Evolutionary conservation across 2,113 vertebrate species (phyloP), one percentile per base, ranked within the genome.

Genomic region (Corythaeola cristata): DNA sequence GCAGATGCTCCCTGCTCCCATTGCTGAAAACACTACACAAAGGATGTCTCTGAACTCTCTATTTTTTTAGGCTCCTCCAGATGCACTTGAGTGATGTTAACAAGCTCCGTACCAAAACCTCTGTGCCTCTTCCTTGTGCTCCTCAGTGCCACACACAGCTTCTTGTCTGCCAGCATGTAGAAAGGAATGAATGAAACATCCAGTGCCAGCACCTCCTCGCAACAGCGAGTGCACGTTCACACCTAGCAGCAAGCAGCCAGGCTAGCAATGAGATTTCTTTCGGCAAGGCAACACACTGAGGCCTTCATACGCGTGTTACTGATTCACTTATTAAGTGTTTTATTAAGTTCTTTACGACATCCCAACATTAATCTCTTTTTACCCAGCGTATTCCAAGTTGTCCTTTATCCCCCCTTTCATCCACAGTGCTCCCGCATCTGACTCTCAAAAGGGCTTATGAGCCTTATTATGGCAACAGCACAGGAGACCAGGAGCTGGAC

Each of bases 101-200:
- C 33, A 44, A 83, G 39, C 35, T 83, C 75, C 4, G 3, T 41
- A 78, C 8, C 47, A 78, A 92, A 89, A 87, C 12, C 35, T 67
- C 60, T 44, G 5, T 14, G 0, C 30, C 66, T 92, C 84, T 87
- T 90, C 85, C 82, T 47, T 81, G 81, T 71, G 77, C 72, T 96
- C 94, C 89, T 47, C 30, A 85, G 49, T 66, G 74, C 92, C 79
- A 94, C 79, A 91, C 60, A 77, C 4, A 7, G 74, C 90, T 97
- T 90, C 95, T 96, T 82, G 50, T 94, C 80, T 55, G 68, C 74
- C 77, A 12, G 9, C 44, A 45, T 3, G 67, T 63, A 58, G 9
- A 53, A 8, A 66, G n/a, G 37, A 77, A 86, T 2, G 6, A 15
- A 15, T 2, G 9, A 64, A 81, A 63, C 23, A 59, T 12, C 52